Percentiles rank a stretch among this genome's conserved stretches.
Evolutionary conservation across 1,140 invertebrate species (phyloP).

Genomic region (Heliconius congener): DNA sequence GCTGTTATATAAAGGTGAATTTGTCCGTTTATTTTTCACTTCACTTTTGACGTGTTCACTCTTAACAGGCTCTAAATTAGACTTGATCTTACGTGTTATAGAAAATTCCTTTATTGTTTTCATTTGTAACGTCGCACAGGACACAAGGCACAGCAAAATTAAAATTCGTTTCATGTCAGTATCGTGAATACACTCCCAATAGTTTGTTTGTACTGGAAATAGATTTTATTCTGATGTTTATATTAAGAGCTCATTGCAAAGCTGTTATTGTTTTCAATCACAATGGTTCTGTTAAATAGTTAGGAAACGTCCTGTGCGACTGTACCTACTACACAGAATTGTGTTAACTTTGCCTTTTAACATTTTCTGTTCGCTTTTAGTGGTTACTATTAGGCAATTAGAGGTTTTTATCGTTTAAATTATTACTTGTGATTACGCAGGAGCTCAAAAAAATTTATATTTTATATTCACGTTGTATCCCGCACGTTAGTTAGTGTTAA

Average conservation of each 20-base stretch:
- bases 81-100: conserved; percentile 45
- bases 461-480: too few species aligned
- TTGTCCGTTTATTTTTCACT: conserved; percentile 41
- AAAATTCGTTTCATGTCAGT: conserved; percentile 49
- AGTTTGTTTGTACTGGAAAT: conserved; percentile 52
- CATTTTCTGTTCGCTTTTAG: neutral
- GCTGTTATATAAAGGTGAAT: conserved; percentile 35
- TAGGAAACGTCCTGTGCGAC: conserved; percentile 61
- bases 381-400: neutral
- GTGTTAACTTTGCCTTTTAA: neutral
- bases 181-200: conserved; percentile 43
- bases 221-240: conserved; percentile 56
- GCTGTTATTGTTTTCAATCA: conserved; percentile 58
- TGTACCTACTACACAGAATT: neutral
- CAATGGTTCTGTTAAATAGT: conserved; percentile 51
- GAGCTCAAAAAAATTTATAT: too few species aligned
- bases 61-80: conserved; percentile 44
- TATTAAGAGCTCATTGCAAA: conserved; percentile 50
- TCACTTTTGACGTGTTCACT: conserved; percentile 47
- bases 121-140: conserved; percentile 42
- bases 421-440: neutral
- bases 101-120: conserved; percentile 43
- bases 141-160: conserved; percentile 48
- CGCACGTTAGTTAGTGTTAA: too few species aligned
- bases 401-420: neutral